These are phyloP conservation scores for Scophthalmus maximus DNA, from an alignment of 2,113 vertebrate species.

Conservation along the genomic window DNA sequence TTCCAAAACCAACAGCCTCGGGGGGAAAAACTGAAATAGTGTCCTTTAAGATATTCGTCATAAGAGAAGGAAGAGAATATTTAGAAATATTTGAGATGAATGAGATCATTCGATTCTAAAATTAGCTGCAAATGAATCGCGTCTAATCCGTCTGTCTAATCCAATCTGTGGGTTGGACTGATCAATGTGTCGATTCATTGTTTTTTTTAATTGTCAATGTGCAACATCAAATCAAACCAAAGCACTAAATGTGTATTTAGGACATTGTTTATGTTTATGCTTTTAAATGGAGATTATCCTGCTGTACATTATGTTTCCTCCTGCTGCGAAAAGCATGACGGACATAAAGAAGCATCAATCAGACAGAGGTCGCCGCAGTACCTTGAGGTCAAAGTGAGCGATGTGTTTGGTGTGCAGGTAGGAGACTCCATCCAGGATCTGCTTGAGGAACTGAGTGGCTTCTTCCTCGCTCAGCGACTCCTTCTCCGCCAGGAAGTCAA, in stretches of 20 bases:
- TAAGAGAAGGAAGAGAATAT: too few relatives aligned
- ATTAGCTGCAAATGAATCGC: too few relatives aligned
- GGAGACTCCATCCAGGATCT: slow-evolving; percentile 96
- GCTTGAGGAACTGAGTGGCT: slow-evolving; percentile 98
- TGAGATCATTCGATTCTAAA: too few relatives aligned
- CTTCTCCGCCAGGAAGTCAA: slow-evolving; percentile 98
- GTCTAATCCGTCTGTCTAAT: too few relatives aligned
- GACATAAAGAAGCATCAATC: neutral
- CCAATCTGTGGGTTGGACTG: too few relatives aligned
- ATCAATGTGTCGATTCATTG: too few relatives aligned
- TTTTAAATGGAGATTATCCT: too few relatives aligned
- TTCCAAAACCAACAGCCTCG: too few relatives aligned
- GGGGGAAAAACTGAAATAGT: too few relatives aligned
- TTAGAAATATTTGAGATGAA: too few relatives aligned
- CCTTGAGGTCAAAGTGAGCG: slow-evolving; percentile 99
- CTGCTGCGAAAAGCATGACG: neutral
- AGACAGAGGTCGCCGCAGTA: slow-evolving; percentile 49
- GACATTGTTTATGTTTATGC: neutral
- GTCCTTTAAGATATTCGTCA: too few relatives aligned
- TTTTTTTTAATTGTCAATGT: too few relatives aligned
- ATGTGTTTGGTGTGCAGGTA: slow-evolving; percentile 96
- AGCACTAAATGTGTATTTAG: neutral
- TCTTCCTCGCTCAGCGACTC: slow-evolving; percentile 98
- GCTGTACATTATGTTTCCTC: neutral
- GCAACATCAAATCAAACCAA: neutral